Evolutionary conservation across 2,797 vertebrate species (phyloP).

Genomic region (Etheostoma perlongum): DNA sequence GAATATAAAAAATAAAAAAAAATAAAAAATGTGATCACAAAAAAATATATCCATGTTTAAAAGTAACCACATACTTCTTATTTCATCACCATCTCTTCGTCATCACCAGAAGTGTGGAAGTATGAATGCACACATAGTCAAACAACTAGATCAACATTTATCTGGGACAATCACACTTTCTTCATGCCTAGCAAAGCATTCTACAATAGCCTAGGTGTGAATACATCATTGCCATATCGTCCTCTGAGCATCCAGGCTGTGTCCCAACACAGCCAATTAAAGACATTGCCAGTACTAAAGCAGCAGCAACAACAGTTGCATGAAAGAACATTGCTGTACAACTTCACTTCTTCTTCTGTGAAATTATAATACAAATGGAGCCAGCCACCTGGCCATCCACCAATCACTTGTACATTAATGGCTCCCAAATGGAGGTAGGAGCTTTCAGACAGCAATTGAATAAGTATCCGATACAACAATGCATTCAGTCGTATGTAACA

Average conservation of each 20-base stretch:
- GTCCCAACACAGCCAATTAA: constrained; percentile 36
- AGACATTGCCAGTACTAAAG: constrained; percentile 41
- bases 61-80: neutral
- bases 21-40: too few relatives aligned
- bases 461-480: constrained; percentile 36
- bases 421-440: constrained; percentile 4
- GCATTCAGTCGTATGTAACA: constrained; percentile 25
- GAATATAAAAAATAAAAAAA: too few relatives aligned
- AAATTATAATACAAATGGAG: constrained; percentile 88
- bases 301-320: constrained; percentile 66
- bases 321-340: constrained; percentile 52
- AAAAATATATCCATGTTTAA: neutral
- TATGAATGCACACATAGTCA: neutral
- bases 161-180: constrained; percentile 13
- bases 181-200: constrained; percentile 25
- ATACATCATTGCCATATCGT: constrained; percentile 20
- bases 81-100: neutral
- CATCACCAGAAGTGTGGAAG: neutral
- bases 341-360: constrained; percentile 69
- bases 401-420: constrained; percentile 23
- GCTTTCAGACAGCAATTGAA: constrained; percentile 25
- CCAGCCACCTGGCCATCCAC: constrained; percentile 46
- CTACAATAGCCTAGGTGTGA: constrained; percentile 14
- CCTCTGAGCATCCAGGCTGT: constrained; percentile 27
- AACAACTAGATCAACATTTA: constrained; percentile 30